Evolutionary conservation across 2,113 vertebrate species (phyloP).

Genomic region (Xenopus borealis): DNA sequence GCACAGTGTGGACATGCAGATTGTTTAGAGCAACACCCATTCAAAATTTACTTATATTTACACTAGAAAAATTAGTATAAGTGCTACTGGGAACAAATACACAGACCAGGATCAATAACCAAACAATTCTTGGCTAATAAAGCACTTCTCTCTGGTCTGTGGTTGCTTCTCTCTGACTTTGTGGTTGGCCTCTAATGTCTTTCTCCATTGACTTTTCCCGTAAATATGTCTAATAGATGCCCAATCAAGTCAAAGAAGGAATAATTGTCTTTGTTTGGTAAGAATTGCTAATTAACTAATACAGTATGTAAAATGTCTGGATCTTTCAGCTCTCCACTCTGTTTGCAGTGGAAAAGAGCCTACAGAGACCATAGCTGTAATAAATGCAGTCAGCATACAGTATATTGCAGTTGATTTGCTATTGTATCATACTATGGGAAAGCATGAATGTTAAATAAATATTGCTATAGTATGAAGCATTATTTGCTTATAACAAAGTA

Average conservation of each 20-base stretch:
- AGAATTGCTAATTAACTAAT: constrained; percentile 80
- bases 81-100: constrained; percentile 97
- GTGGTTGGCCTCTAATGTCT: constrained; percentile 96
- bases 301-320: constrained; percentile 74
- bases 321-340: constrained; percentile 44
- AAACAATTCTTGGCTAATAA: constrained; percentile 97
- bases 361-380: not conserved
- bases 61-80: constrained; percentile 99
- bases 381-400: too few relatives aligned
- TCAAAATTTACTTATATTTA: constrained; percentile 99
- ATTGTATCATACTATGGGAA: too few relatives aligned
- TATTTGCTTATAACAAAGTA: too few relatives aligned
- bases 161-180: constrained; percentile 90
- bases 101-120: constrained; percentile 96
- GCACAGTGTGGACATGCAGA: constrained; percentile 91
- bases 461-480: too few relatives aligned
- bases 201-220: constrained; percentile 92
- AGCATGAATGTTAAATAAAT: too few relatives aligned
- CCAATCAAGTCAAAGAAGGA: constrained; percentile 69
- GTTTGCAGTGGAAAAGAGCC: constrained; percentile 25
- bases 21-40: constrained; percentile 93
- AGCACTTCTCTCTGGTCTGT: constrained; percentile 93
- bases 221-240: constrained; percentile 84
- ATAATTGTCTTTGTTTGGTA: constrained; percentile 78
- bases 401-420: too few relatives aligned